A percentile compares a stretch with the other conserved stretches of the same genome.
These are phyloP conservation scores for Lucilia sericata DNA, from an alignment of 1,140 invertebrate genomes.

Conservation along the genomic window DNA sequence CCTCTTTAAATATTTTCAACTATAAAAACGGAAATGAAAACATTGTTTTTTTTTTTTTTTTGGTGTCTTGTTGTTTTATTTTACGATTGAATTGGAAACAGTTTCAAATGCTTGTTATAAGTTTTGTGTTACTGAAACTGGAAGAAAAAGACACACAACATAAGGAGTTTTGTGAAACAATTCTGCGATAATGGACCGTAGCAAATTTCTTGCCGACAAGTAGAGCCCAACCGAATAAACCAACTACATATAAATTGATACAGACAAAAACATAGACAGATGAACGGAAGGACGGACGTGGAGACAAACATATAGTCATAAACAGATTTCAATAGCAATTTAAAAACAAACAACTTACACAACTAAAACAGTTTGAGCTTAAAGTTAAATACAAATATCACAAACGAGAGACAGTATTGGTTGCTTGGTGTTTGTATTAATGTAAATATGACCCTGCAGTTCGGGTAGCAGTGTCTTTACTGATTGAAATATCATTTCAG, in stretches of 20 bases:
- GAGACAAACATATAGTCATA: neutral
- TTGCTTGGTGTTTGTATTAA: neutral
- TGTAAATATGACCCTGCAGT: neutral
- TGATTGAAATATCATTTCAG: no score
- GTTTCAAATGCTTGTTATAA: conserved; percentile 19
- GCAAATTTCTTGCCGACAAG: conserved; percentile 39
- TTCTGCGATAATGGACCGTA: conserved; percentile 33
- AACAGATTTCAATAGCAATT: neutral
- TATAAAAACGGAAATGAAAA: conserved; percentile 41
- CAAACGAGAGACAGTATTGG: neutral
- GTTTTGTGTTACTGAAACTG: neutral
- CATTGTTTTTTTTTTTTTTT: neutral
- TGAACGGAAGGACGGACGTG: neutral
- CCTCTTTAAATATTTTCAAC: conserved; percentile 38
- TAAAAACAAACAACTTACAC: neutral
- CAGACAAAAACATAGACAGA: neutral
- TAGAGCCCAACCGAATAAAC: conserved; percentile 24
- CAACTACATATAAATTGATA: neutral
- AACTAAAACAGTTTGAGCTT: neutral
- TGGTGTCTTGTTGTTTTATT: conserved; percentile 32
- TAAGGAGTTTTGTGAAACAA: conserved; percentile 23
- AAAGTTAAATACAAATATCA: neutral
- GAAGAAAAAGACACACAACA: neutral
- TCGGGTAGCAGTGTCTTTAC: no score
- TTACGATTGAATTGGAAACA: conserved; percentile 32